Base-by-base conservation (phyloP, 2,888 invertebrate genomes). In the Azorinus chamasolen region DNA sequence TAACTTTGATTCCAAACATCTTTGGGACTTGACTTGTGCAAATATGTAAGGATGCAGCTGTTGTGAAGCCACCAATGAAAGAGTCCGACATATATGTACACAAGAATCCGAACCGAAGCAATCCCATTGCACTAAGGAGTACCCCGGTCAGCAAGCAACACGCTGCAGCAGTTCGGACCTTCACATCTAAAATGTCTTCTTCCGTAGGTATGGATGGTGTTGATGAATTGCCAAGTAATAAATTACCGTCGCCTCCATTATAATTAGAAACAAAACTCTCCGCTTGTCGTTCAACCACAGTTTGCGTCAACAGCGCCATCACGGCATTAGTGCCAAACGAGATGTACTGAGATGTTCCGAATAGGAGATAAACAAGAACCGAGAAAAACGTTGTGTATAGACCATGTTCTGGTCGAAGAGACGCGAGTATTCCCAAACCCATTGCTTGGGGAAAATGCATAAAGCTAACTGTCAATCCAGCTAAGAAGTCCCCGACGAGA, bases 381-480 rank as follows among this genome's bases (percentile, higher is more conserved):
- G 89, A 87, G 65, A 88, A 90, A 75, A 91, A 84, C 2, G 89
- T 84, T 0, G 85, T 78, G 74, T 90, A 90, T 20, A 91, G 83
- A 0, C 91, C 91, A 51, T 87, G 68, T 8, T 87, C 77, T 16
- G 90, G 88, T 1, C 81, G 79, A n/a, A 91, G 79, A n/a, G 84
- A 84, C 16, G 90, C 86, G n/a, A 90, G 84, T 14, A 89, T 66
- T 22, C 89, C 89, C 61, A 88, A 89, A 4, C 89, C 90, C 71
- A 90, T 85, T 8, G 90, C 89, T 69, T 90, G 91, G 1, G 92
- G 90, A 20, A 92, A 82, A 65, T 92, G 90, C 71, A 91, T 84
- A 66, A 90, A 89, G 6, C 87, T 89, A n/a, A 84, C 87, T 6
- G 90, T 89, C n/a, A 91, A 53, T 1, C 90, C 91, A 12, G 89